phyloP scores from a whole-genome alignment of 2,797 vertebrate genomes.

The Dallia pectoralis region DNA sequence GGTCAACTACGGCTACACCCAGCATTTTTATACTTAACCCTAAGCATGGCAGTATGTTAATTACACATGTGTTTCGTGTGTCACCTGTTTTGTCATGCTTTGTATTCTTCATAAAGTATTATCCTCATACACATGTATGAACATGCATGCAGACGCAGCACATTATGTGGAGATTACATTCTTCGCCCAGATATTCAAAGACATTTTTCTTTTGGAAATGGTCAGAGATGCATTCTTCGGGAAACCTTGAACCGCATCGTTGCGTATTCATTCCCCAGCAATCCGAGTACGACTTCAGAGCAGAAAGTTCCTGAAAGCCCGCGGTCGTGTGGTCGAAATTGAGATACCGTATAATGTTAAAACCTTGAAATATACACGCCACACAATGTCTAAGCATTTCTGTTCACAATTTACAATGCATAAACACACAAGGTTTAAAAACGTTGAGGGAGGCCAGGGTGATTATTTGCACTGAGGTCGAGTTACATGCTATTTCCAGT shows the following conservation, averaged over 20 bases:
- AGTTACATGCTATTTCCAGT: constrained; percentile 70
- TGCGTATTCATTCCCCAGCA: constrained; percentile 55
- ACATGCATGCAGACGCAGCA: not conserved
- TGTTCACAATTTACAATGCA: constrained; percentile 72
- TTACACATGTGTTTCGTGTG: no score
- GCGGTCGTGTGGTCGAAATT: constrained; percentile 72
- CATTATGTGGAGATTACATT: not conserved
- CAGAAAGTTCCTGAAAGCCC: constrained; percentile 58
- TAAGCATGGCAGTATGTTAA: no score
- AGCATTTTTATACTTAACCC: no score
- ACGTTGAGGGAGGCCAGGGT: constrained; percentile 60
- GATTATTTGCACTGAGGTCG: constrained; percentile 73
- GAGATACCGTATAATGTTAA: constrained; percentile 68
- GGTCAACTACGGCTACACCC: no score
- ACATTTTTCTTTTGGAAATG: constrained; percentile 41
- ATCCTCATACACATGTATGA: no score
- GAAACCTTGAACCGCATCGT: constrained; percentile 47
- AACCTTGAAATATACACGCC: constrained; percentile 73
- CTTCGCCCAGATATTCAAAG: not conserved
- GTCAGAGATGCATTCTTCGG: constrained; percentile 63
- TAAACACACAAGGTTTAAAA: constrained; percentile 60
- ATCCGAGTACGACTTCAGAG: constrained; percentile 66
- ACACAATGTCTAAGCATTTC: constrained; percentile 71
- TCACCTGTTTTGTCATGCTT: no score
- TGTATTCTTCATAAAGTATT: no score